Evolutionary conservation across 2,797 vertebrate species (phyloP).

Genomic region (Margarornis squamiger): DNA sequence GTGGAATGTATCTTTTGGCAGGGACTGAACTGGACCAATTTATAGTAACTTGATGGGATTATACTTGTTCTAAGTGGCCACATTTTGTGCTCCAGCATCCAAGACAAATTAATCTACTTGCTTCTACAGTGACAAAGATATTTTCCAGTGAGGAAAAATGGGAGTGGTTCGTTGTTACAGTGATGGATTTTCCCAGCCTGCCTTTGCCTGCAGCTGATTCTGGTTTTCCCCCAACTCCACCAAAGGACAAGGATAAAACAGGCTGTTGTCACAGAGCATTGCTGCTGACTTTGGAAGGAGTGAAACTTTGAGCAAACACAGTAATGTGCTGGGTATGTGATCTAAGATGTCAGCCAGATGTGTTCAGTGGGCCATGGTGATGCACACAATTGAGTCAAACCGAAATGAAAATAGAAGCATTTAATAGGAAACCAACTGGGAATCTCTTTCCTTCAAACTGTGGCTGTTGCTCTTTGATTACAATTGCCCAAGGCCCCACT

Average conservation of each 20-base stretch:
- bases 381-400: conserved; percentile 58
- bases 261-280: background rate
- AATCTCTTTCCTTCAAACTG: conserved; percentile 27
- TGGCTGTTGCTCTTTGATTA: conserved; percentile 63
- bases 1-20: background rate
- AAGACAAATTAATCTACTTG: background rate
- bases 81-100: conserved; percentile 6
- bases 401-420: conserved; percentile 55
- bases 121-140: background rate
- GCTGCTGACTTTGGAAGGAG: conserved; percentile 26
- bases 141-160: background rate
- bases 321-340: background rate
- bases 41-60: background rate
- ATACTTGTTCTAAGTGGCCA: background rate
- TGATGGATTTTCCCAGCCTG: background rate
- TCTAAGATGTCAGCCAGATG: conserved; percentile 56
- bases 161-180: background rate
- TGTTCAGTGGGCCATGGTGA: conserved; percentile 50
- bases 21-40: background rate
- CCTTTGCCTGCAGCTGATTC: background rate
- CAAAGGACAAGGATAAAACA: conserved; percentile 11
- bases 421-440: conserved; percentile 60
- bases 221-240: background rate
- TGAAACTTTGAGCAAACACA: conserved; percentile 17
- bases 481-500: conserved; percentile 53